Conservation (phyloP, 2,888 invertebrate species). For the Sturmia bella region DNA sequence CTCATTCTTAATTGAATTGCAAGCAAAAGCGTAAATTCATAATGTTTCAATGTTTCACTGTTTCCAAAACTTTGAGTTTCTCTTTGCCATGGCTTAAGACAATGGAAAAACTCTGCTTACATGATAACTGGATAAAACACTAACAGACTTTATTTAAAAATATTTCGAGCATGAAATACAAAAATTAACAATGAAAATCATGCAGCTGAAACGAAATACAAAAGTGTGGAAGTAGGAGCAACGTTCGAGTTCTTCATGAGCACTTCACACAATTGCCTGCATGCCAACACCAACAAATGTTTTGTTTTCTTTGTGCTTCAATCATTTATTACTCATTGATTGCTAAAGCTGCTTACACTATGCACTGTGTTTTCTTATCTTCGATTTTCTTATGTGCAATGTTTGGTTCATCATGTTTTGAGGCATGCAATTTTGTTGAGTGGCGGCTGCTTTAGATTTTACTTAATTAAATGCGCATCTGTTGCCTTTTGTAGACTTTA, state of each 20-base stretch:
- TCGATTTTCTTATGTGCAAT: too few species aligned
- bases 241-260: not conserved
- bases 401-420: too few species aligned
- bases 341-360: too few species aligned
- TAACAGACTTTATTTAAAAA: slow-evolving; percentile 44
- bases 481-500: too few species aligned
- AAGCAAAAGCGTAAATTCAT: too few species aligned
- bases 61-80: not conserved
- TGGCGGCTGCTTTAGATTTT: too few species aligned
- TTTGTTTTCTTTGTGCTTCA: not conserved
- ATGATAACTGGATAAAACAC: slow-evolving; percentile 1
- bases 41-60: too few species aligned
- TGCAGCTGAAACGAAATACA: slow-evolving; percentile 5
- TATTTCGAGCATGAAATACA: slow-evolving; percentile 55
- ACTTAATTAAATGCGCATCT: too few species aligned
- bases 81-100: not conserved
- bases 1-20: too few species aligned
- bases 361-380: too few species aligned
- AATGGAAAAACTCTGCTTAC: not conserved
- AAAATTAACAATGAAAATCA: slow-evolving; percentile 43
- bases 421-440: too few species aligned
- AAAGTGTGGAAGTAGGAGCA: slow-evolving; percentile 4
- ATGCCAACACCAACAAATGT: not conserved
- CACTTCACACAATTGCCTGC: not conserved
- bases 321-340: slow-evolving; percentile 3